A percentile compares a stretch with the other conserved stretches of the same genome.
Conservation (phyloP, 2,797 vertebrate species). For the Microhierax caerulescens region DNA sequence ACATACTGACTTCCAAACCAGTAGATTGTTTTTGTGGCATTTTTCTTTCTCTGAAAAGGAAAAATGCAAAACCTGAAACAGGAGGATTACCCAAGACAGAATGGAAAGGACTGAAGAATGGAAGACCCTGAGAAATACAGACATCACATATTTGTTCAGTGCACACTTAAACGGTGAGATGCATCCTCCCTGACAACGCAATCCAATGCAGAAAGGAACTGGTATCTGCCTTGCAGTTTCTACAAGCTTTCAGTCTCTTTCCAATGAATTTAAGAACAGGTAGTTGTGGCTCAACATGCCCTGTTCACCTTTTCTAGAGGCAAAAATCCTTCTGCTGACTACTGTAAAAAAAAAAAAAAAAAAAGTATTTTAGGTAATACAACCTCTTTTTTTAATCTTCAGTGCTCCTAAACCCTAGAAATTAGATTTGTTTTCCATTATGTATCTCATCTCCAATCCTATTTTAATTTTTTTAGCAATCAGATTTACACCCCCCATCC, state of each 20-base stretch:
- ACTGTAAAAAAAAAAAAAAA: not conserved
- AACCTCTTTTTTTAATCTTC: accelerated
- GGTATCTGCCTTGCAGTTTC: not conserved
- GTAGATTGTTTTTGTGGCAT: not conserved
- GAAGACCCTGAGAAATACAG: not conserved
- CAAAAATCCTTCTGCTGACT: not conserved
- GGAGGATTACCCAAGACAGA: not conserved
- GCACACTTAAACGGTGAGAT: not conserved
- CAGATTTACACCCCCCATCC: not conserved
- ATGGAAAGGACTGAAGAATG: not conserved
- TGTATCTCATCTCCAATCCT: not conserved
- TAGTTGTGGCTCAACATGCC: not conserved
- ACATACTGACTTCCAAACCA: not conserved
- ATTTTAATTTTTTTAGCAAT: not conserved
- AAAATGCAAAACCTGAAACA: not conserved
- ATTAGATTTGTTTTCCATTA: not conserved
- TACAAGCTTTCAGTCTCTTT: not conserved
- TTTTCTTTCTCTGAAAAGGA: not conserved
- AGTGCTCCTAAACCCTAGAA: not conserved
- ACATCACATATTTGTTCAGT: not conserved
- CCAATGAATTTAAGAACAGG: not conserved
- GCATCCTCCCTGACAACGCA: not conserved
- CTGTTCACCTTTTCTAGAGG: not conserved
- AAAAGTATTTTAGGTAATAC: not conserved
- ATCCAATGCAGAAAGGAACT: not conserved